Evolutionary conservation across 2,113 vertebrate species (phyloP), one percentile per base, ranked within the genome.

Genomic region (Zonotrichia leucophrys): DNA sequence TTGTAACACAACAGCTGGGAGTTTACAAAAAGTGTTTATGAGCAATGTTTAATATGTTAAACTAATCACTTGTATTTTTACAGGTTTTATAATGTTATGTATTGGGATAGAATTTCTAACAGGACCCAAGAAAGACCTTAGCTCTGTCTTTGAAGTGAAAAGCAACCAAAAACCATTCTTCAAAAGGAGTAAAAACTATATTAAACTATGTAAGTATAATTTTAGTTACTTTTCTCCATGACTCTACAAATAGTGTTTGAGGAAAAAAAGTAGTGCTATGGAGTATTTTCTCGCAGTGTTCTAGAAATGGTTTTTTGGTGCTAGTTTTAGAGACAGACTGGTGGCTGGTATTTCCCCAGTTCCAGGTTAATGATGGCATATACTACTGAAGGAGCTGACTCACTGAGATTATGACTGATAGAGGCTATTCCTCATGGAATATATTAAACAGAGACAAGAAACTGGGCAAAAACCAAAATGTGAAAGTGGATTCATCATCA

Each of bases 181-280:
- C 76, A 96, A 87, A 94, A 94, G 60, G 73, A 97, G 92, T 93
- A 93, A 95, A 91, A 95, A 73, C 50, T 97, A 81, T 41, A 77
- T 98, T 94, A 98, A 96, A 87, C 91, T 98, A 93, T 0, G 98
- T 98, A 97, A 98, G 98, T 98, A 94, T 89, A 46, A 52, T 91
- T 96, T 91, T 93, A 50, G 27, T 80, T 91, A 27, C 42, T 95
- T 95, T 90, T 79, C 79, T 74, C 39, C 7, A 8, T 77, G 39
- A 23, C 9, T 81, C 6, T 79, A 68, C 33, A 17, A 69, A 50
- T 42, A 56, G 5, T 70, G 7, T 64, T 59, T 76, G 53, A 79
- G 28, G 28, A 56, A 44, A 31, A 70, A 64, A 41, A 63, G 59
- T 35, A 60, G 37, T 0, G 3, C 12, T 31, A 13, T 14, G 6